Evolutionary conservation across 2,888 invertebrate species (phyloP), one percentile per base, ranked within the genome.

Genomic region (Drosophila anomalata): DNA sequence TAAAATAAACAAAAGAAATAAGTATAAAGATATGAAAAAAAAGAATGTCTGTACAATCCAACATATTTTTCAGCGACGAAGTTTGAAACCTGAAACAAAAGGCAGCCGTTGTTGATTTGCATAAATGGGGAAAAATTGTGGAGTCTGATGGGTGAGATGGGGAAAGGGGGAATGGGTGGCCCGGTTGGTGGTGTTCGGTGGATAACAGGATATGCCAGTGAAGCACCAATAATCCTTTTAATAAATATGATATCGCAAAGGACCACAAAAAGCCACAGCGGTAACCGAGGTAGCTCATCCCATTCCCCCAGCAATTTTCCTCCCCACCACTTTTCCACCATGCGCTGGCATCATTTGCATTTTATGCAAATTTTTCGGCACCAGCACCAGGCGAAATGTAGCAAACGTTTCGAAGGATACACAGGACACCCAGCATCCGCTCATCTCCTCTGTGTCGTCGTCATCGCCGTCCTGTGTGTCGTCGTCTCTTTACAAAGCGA

Each of bases 221-320:
- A 88, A 90, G 86, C 89, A 89, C 86, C 90, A 89, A 90, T 90
- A 90, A 90, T 90, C 89, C 90, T 89, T 90, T 90, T 89, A 88
- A 88, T 89, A 90, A 90, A 90, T 90, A 90, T 89, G 88, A 90
- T 90, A 90, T 89, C 89, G 87, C 87, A 89, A 88, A 86, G 86
- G 89, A 86, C 82, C 89, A 80, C 88, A 87, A 67, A 88, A 88
- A 88, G 84, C 89, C 84, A 75, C 78, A 82, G 70, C 65, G 77
- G 68, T 51, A 72, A 73, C 61, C 46, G 62, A 46, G 46, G 55
- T 52, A 44, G 82, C 73, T 70, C 56, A 56, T 58, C 59, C 72
- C 36, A n/a, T n/a, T 41, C 42, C 56, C 36, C 50, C 47, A 56
- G 20, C 48, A 24, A 54, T 41, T 33, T 53, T 58, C 22, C 52